Percentiles rank a stretch among this genome's conserved stretches.
Conservation (phyloP, 2,888 invertebrate genomes). For the Euplagia quadripunctaria region DNA sequence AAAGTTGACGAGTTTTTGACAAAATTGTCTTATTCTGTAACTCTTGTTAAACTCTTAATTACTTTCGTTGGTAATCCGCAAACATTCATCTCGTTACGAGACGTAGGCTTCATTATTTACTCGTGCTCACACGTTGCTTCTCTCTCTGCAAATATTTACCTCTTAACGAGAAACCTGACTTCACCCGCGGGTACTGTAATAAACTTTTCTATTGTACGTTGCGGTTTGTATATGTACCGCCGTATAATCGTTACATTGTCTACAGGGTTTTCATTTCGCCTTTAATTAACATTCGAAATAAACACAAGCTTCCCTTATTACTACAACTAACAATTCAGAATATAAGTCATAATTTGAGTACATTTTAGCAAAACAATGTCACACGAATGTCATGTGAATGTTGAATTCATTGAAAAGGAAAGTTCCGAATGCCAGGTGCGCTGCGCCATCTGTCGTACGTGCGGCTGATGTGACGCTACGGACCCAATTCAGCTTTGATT, state of each 20-base stretch:
- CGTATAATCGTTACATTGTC: slow-evolving; percentile 55
- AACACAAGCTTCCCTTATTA: slow-evolving; percentile 42
- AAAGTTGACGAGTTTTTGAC: slow-evolving; percentile 61
- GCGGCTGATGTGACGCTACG: slow-evolving; percentile 18
- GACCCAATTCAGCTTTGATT: slow-evolving; percentile 61
- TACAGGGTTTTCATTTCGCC: slow-evolving; percentile 55
- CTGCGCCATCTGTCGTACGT: slow-evolving; percentile 64
- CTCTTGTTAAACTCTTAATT: slow-evolving; percentile 83
- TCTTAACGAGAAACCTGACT: slow-evolving; percentile 83
- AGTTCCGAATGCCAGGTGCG: slow-evolving; percentile 71
- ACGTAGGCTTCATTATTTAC: slow-evolving; percentile 83
- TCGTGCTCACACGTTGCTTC: slow-evolving; percentile 76
- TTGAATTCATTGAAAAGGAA: slow-evolving; percentile 77
- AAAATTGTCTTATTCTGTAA: slow-evolving; percentile 73
- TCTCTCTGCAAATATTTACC: slow-evolving; percentile 81
- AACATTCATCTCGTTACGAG: slow-evolving; percentile 82
- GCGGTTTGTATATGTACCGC: slow-evolving; percentile 63
- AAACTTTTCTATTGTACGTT: slow-evolving; percentile 81
- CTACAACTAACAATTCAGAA: slow-evolving; percentile 44
- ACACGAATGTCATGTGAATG: slow-evolving; percentile 50
- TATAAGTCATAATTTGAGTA: slow-evolving; percentile 57
- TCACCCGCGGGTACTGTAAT: slow-evolving; percentile 76
- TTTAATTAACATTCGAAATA: slow-evolving; percentile 64
- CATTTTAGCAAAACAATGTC: slow-evolving; percentile 52
- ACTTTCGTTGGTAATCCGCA: slow-evolving; percentile 82